Evolutionary conservation across 2,888 invertebrate species (phyloP), one percentile per base, ranked within the genome.

Genomic region (Limnephilus marmoratus): DNA sequence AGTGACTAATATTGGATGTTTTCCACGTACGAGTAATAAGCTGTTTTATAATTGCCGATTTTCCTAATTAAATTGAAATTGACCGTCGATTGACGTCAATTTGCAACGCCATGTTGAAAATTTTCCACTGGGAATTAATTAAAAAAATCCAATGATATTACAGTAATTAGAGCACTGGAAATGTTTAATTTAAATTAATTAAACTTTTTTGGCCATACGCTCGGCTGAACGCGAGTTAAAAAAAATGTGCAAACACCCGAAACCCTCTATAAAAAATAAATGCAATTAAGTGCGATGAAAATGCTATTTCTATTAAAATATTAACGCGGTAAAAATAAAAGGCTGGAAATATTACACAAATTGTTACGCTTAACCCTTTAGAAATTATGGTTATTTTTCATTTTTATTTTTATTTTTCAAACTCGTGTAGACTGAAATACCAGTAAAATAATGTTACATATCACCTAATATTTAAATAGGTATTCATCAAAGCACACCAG

Each of bases 241-340:
- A 34, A 45, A 49, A 24, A 68, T 11, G 24, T 24, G 68, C 68
- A 68, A 24, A 68, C 68, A 68, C 68, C 24, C 9, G 68, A 86
- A 86, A 45, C 86, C 24, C 13, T 45, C n/a, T 45, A 85, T 41
- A 49, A 86, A 86, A 86, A 86, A 24, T 29, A 86, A 86, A 86
- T 49, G 18, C 86, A 86, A 86, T 86, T 86, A 86, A n/a, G 45
- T 86, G n/a, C 41, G n/a, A 15, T 45, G 29, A 86, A 86, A 86
- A 49, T 34, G 3, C 15, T 41, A 41, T 41, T 41, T 41, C 41
- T 41, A 41, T 41, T 41, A 41, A 41, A 82, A 82, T 34, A 82
- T 31, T 31, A 37, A 41, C 45, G 85, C 85, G 85, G 7, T 15
- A 68, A 24, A 68, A 68, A 68, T 68, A 68, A 24, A 24, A 24